Evolutionary conservation across 2,113 vertebrate species (phyloP), one percentile per base, ranked within the genome.

Genomic region (Rhagologus leucostigma): DNA sequence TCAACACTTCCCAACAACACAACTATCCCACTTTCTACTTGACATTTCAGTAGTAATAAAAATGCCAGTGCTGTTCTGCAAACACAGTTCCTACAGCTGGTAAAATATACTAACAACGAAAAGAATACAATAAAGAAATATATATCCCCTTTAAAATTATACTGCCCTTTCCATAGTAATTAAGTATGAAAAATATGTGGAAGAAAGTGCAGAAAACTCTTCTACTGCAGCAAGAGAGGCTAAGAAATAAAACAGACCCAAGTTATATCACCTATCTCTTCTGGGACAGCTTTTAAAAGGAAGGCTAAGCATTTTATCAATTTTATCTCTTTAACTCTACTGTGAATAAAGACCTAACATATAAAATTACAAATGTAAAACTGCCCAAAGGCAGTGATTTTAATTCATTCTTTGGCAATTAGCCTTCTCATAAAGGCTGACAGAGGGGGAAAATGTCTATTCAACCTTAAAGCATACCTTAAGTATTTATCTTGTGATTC

Each of bases 321-420:
- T 47, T 75, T 41, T 69, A 39, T 32, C 44, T 86, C n/a, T 74
- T 63, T 82, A 67, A 74, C 20, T 50, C 27, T 74, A 32, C 76
- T 35, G n/a, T 6, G 32, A 82, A 79, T 56, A 85, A 70, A 63
- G 74, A 63, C 19, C 16, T 71, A 75, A 80, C 13, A 74, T 1
- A 90, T 15, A 78, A 81, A 95, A 74, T 13, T 44, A 90, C 53
- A 96, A 92, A 94, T 60, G 49, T 85, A 91, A 89, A 95, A 73
- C 63, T 80, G 76, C 83, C 84, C 81, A 90, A 13, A 69, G 82
- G 73, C 87, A 80, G 42, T 14, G 26, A 85, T 39, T 95, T 88
- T 37, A 97, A 96, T 89, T 84, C 55, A 50, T 75, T 93, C 50
- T 95, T 91, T 37, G 12, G n/a, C 83, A 97, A 94, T 92, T 95